phyloP scores from a whole-genome alignment of 2,113 vertebrate genomes.

The Platysternon megacephalum region DNA sequence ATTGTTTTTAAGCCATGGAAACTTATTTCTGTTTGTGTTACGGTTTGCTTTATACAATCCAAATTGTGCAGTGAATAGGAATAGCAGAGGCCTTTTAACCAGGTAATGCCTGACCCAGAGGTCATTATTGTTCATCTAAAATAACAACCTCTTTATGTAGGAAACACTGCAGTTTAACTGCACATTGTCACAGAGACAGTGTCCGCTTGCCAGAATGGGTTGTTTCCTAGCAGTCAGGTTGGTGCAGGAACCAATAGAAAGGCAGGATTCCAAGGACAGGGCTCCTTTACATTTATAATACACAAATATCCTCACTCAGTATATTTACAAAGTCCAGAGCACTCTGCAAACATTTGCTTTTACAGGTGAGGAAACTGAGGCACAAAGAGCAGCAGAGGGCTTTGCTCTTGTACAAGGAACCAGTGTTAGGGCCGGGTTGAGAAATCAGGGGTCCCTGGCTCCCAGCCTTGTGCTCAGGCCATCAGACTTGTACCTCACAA shows the following conservation, averaged over 20 bases:
- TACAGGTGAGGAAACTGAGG: neutral
- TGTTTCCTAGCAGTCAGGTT: neutral
- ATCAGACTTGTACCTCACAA: no score
- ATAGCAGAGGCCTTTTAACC: neutral
- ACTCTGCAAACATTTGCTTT: neutral
- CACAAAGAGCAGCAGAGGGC: neutral
- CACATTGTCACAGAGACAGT: neutral
- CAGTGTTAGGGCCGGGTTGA: neutral
- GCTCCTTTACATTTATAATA: neutral
- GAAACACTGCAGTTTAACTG: neutral
- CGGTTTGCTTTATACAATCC: neutral
- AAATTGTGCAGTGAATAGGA: neutral
- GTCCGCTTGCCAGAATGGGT: neutral
- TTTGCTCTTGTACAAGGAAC: neutral
- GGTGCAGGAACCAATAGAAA: neutral
- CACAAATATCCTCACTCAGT: neutral
- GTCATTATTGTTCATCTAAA: neutral
- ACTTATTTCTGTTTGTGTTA: neutral
- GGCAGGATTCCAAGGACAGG: neutral
- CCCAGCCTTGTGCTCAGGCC: neutral
- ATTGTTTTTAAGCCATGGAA: neutral
- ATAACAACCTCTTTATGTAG: neutral
- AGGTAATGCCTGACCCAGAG: neutral
- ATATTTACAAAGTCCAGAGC: neutral
- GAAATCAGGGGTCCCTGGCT: neutral